Evolutionary conservation across 1,140 invertebrate genomes (phyloP).

Genomic region (Dendrolimus kikuchii): DNA sequence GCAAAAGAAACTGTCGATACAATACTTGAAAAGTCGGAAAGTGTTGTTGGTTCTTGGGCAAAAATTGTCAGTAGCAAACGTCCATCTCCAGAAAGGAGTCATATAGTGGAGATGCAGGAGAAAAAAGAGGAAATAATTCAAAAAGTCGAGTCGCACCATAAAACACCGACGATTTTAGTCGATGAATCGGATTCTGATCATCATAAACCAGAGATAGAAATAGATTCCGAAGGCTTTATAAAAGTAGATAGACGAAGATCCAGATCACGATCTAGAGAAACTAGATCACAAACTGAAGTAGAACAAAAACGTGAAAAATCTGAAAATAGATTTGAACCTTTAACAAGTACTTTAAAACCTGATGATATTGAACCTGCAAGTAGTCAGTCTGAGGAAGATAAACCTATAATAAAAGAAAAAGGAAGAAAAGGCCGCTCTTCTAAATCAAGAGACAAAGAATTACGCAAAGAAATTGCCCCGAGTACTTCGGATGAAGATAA

Average conservation of each 20-base stretch:
- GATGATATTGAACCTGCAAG: constrained; percentile 27
- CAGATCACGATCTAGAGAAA: constrained; percentile 58
- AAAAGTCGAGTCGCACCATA: constrained; percentile 10
- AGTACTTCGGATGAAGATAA: constrained; percentile 40
- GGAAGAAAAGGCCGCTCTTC: constrained; percentile 32
- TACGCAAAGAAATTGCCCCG: constrained; percentile 15
- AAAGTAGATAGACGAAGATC: constrained; percentile 60
- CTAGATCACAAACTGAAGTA: constrained; percentile 34
- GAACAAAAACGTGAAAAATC: constrained; percentile 40
- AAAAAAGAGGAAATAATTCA: constrained; percentile 2
- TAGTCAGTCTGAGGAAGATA: constrained; percentile 28
- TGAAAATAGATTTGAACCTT: constrained; percentile 52
- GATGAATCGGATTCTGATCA: constrained; percentile 41
- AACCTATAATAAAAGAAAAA: constrained; percentile 21
- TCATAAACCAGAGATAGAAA: constrained; percentile 32
- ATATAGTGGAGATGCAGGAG: constrained; percentile 15
- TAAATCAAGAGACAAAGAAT: constrained; percentile 51
- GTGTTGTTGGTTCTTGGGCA: constrained; percentile 42
- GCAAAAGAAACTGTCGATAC: constrained; percentile 11
- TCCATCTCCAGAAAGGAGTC: constrained; percentile 33
- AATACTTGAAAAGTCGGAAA: constrained; percentile 10
- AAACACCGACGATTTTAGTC: constrained; percentile 58
- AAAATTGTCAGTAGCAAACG: constrained; percentile 62
- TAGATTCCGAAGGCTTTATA: constrained; percentile 64
- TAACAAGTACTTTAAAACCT: constrained; percentile 32